phyloP scores from a whole-genome alignment of 2,888 invertebrate species.

The Nomada lathburiana region DNA sequence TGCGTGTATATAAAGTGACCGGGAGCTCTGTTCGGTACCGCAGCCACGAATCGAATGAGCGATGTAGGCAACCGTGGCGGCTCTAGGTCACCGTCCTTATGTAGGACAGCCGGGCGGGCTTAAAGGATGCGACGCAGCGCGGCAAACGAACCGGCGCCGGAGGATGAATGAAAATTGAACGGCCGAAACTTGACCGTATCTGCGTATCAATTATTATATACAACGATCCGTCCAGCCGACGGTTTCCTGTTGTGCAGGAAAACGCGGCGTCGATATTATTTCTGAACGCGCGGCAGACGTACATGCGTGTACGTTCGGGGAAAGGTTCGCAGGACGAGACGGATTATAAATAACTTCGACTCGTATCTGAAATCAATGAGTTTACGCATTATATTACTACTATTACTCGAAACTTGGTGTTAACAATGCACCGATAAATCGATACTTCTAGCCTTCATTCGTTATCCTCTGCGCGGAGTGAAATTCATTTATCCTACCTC shows the following conservation, averaged over 20 bases:
- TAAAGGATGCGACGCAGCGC: no score
- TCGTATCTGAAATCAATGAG: slow-evolving; percentile 50
- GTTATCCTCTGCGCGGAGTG: not conserved
- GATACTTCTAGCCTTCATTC: not conserved
- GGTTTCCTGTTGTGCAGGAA: not conserved
- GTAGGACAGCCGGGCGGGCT: no score
- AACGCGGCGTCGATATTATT: slow-evolving; percentile 17
- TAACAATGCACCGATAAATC: not conserved
- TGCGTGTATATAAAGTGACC: no score
- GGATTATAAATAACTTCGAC: slow-evolving; percentile 41
- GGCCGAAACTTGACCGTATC: no score
- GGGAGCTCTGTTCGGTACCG: no score
- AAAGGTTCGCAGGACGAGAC: slow-evolving; percentile 1
- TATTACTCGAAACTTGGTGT: not conserved
- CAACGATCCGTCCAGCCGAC: no score
- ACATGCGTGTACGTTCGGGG: not conserved
- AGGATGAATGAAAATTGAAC: no score
- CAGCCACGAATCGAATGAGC: no score
- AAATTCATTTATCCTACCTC: slow-evolving; percentile 4
- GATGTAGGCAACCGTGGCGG: no score
- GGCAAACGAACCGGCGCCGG: no score
- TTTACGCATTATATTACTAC: slow-evolving; percentile 1
- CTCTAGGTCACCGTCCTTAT: no score
- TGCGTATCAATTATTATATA: no score
- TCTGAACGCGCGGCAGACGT: not conserved